Conservation (phyloP, 2,113 vertebrate genomes). For the Phyllostomus discolor region DNA sequence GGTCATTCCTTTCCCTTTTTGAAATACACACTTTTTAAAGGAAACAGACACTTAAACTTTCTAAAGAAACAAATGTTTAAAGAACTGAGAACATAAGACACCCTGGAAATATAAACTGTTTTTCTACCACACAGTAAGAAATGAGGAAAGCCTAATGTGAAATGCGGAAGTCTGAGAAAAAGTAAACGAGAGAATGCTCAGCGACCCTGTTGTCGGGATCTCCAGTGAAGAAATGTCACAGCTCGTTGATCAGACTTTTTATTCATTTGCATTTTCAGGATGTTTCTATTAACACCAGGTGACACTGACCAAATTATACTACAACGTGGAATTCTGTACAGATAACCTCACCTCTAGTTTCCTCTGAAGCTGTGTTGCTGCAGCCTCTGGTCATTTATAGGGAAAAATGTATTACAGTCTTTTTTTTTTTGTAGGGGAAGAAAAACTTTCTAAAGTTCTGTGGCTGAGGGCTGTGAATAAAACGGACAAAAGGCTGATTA, state of each 20-base stretch:
- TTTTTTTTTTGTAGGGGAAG: not conserved
- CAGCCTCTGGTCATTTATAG: not conserved
- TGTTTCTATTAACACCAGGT: constrained; percentile 6
- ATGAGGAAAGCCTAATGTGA: not conserved
- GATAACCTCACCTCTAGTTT: not conserved
- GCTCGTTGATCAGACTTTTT: constrained; percentile 1
- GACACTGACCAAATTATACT: constrained; percentile 17
- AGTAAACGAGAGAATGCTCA: not conserved
- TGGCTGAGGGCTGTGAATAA: not conserved
- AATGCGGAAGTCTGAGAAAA: constrained; percentile 33
- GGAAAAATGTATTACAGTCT: not conserved
- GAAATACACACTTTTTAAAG: not conserved
- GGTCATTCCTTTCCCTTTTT: not conserved
- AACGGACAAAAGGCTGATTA: not conserved
- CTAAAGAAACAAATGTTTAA: not conserved
- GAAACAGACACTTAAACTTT: not conserved
- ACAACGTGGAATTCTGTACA: not conserved
- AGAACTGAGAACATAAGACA: constrained; percentile 1
- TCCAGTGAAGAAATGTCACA: constrained; percentile 1
- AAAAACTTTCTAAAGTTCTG: not conserved
- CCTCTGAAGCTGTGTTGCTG: not conserved
- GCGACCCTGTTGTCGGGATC: not conserved
- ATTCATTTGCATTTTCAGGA: constrained; percentile 40
- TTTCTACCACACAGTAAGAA: not conserved
- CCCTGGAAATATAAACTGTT: not conserved